A percentile compares a stretch with the other conserved stretches of the same genome.
These are phyloP conservation scores for Malurus splendens DNA, from an alignment of 2,797 vertebrate genomes.

Conservation along the genomic window DNA sequence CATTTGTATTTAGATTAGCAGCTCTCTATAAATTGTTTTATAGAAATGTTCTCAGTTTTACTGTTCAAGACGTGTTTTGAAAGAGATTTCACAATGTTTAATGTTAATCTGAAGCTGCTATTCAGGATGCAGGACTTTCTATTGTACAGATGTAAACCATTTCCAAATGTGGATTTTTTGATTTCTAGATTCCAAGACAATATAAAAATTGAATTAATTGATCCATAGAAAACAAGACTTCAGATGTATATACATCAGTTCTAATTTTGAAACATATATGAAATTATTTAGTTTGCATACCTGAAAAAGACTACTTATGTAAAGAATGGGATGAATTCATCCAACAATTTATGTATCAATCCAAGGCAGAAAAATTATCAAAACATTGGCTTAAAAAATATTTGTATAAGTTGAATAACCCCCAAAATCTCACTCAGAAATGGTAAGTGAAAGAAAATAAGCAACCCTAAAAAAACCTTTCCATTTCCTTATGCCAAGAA, in stretches of 20 bases:
- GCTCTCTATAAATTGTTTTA: slow-evolving; percentile 9
- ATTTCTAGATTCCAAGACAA: neutral
- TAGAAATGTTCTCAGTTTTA: neutral
- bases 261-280: neutral
- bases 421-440: neutral
- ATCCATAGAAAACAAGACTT: neutral
- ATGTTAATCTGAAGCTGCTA: slow-evolving; percentile 38
- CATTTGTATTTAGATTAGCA: slow-evolving; percentile 61
- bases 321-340: neutral
- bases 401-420: neutral
- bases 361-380: neutral
- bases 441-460: neutral
- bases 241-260: neutral
- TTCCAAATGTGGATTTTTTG: neutral
- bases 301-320: neutral
- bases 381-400: neutral
- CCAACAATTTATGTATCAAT: neutral
- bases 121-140: neutral
- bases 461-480: neutral
- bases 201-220: neutral
- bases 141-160: neutral
- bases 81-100: slow-evolving; percentile 30
- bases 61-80: slow-evolving; percentile 36
- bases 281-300: neutral
- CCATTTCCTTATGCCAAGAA: neutral